Evolutionary conservation across 2,113 vertebrate species (phyloP).

Genomic region (Hydropotes inermis): DNA sequence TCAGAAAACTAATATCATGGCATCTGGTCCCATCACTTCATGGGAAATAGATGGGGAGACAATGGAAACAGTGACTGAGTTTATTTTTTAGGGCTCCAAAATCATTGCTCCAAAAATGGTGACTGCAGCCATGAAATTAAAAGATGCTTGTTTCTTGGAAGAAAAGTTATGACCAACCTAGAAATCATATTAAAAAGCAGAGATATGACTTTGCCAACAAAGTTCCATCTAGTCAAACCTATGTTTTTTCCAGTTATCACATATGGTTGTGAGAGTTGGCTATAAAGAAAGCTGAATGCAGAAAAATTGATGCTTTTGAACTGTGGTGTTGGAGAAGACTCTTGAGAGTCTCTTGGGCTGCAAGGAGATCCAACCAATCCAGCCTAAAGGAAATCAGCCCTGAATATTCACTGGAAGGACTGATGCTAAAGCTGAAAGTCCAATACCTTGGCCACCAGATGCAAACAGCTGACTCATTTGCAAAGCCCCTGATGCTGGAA

Average conservation of each 20-base stretch:
- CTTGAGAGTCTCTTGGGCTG: not conserved
- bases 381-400: not conserved
- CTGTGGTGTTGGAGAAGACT: not conserved
- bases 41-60: not conserved
- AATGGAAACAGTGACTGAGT: not conserved
- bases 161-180: not conserved
- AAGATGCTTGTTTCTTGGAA: not conserved
- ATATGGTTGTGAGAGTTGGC: not conserved
- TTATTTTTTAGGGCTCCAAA: not conserved
- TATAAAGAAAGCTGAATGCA: not conserved
- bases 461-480: not conserved
- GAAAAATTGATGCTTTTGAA: not conserved
- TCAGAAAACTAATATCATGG: not conserved
- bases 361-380: not conserved
- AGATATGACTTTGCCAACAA: not conserved
- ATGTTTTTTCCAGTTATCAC: not conserved
- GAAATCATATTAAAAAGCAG: not conserved
- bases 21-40: not conserved
- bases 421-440: not conserved
- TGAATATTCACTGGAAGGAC: not conserved
- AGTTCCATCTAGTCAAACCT: fast-evolving
- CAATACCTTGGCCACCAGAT: not conserved
- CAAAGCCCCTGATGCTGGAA: not conserved
- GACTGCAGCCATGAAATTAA: not conserved
- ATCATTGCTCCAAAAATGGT: not conserved